Evolutionary conservation across 2,797 vertebrate species (phyloP).

Genomic region (Epinephelus coioides): DNA sequence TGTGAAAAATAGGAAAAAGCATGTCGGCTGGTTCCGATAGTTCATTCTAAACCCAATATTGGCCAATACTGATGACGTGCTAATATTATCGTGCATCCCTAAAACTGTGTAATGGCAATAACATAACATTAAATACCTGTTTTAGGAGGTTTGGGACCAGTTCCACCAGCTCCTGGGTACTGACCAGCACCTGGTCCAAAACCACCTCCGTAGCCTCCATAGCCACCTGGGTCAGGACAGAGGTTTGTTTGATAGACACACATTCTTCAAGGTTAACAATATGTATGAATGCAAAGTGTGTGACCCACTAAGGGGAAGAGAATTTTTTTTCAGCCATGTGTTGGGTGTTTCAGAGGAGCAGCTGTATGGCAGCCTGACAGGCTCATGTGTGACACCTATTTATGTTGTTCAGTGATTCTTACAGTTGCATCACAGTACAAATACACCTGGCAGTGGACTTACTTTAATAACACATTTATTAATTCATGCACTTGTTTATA

Average conservation of each 20-base stretch:
- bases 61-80: too few relatives aligned
- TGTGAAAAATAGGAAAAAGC: too few relatives aligned
- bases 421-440: background rate
- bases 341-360: too few relatives aligned
- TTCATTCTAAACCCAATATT: too few relatives aligned
- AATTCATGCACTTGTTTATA: background rate
- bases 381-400: background rate
- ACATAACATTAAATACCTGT: slow-evolving; percentile 65
- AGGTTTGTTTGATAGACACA: slow-evolving; percentile 27
- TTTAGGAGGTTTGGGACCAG: slow-evolving; percentile 82
- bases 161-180: slow-evolving; percentile 62
- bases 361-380: too few relatives aligned
- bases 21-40: too few relatives aligned
- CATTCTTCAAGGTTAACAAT: background rate
- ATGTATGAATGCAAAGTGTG: too few relatives aligned
- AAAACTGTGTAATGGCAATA: background rate
- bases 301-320: background rate
- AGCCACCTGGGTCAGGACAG: slow-evolving; percentile 63
- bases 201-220: slow-evolving; percentile 63
- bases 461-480: background rate
- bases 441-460: background rate
- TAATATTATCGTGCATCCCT: too few relatives aligned
- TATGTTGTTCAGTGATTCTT: background rate
- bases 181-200: slow-evolving; percentile 68
- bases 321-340: too few relatives aligned